Conservation (phyloP, 2,888 invertebrate genomes). For the Oligia latruncula region DNA sequence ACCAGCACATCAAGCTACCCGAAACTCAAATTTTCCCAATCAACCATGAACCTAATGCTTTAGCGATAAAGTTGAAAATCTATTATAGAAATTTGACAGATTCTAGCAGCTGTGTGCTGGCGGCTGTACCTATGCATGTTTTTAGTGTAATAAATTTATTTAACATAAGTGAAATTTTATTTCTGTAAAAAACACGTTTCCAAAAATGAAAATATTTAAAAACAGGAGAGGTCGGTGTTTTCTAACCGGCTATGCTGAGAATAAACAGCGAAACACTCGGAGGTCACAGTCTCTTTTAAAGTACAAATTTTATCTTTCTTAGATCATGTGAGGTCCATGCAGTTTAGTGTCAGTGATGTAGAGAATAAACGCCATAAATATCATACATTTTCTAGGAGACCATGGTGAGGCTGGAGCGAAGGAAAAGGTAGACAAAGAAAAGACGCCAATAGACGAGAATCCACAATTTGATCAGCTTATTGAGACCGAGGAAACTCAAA, state of each 20-base stretch:
- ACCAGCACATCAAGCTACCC: no score
- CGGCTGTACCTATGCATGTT: not conserved
- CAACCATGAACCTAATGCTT: no score
- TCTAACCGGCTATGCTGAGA: not conserved
- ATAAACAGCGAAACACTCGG: not conserved
- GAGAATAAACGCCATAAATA: not conserved
- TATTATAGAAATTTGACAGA: no score
- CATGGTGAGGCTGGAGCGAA: conserved; percentile 76
- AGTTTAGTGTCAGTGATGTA: not conserved
- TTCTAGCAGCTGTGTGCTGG: no score
- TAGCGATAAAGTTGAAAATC: no score
- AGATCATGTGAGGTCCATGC: not conserved
- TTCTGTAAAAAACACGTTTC: not conserved
- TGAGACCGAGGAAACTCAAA: conserved; percentile 96
- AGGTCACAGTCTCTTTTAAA: not conserved
- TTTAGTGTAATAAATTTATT: not conserved
- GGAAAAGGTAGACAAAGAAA: conserved; percentile 45
- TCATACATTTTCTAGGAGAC: conserved; percentile 74
- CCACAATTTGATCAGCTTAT: conserved; percentile 92
- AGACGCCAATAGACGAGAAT: conserved; percentile 65
- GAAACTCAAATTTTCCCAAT: no score
- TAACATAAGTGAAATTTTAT: not conserved
- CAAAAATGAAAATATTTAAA: not conserved
- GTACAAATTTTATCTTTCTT: no score
- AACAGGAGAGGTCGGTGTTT: not conserved